Percentiles rank a stretch among this genome's conserved stretches.
Conservation (phyloP, 2,797 vertebrate species). For the Perodicticus potto region DNA sequence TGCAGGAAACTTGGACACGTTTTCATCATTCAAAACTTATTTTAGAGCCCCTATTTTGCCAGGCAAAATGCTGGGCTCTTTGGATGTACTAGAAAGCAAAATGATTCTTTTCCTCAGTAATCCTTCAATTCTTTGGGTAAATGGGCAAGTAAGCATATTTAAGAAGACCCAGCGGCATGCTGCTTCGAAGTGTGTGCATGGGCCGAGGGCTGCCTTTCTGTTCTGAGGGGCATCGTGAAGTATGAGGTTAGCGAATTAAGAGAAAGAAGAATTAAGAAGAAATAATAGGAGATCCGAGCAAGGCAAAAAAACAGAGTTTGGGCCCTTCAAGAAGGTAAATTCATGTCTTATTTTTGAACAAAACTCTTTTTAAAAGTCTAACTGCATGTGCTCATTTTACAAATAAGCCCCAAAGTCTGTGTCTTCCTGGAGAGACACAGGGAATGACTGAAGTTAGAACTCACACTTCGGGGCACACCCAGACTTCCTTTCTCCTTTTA, state of each 20-base stretch:
- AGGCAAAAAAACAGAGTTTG: neutral
- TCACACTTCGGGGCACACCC: neutral
- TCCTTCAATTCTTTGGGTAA: neutral
- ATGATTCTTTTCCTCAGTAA: neutral
- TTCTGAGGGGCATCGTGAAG: neutral
- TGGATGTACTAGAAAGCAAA: neutral
- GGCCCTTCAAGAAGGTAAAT: neutral
- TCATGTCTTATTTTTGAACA: neutral
- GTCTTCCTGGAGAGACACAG: neutral
- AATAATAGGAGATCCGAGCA: neutral
- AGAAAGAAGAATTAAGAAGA: neutral
- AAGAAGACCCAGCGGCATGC: neutral
- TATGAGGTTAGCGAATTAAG: neutral
- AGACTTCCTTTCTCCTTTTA: neutral
- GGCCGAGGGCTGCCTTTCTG: neutral
- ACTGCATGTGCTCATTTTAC: neutral
- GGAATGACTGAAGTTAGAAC: neutral
- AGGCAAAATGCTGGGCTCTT: neutral
- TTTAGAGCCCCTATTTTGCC: neutral
- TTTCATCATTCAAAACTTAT: conserved; percentile 41
- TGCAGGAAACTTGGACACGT: neutral
- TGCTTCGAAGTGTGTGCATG: too few species aligned
- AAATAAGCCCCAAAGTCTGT: neutral
- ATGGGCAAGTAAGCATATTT: neutral
- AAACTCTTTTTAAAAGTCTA: neutral